Base-by-base conservation (phyloP, 2,888 invertebrate genomes). In the Orchestes rusci region DNA sequence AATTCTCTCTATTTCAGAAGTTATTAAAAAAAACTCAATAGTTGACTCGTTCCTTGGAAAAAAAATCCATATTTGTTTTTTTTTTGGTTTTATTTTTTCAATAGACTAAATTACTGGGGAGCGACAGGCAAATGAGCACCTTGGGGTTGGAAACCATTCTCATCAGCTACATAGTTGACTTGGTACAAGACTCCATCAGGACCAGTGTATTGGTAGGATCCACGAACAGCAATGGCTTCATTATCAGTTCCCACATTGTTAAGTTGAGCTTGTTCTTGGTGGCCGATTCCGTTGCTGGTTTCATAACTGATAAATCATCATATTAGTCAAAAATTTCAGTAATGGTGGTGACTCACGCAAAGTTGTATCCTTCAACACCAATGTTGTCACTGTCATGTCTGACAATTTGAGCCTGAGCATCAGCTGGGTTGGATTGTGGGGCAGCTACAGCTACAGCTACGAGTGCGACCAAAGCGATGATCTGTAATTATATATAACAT, bases 271-370 rank as follows among this genome's bases (percentile, higher is more conserved):
- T 76, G 71, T 60, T 81, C 82, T 48, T 74, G 69, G 10, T 78
- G 72, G 8, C 76, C 73, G 3, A 74, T 73, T 16, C 80, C 80
- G 55, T 80, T 79, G 56, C 80, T 81, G 3, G 80, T 75, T 55
- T 79, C 78, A 52, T 72, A 80, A 30, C 80, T 74, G 30, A 17
- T 32, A 44, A n/a, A n/a, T n/a, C n/a, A n/a, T n/a, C n/a, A n/a
- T n/a, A n/a, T n/a, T n/a, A n/a, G n/a, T n/a, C n/a, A n/a, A n/a
- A n/a, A n/a, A n/a, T n/a, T n/a, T n/a, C n/a, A n/a, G n/a, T n/a
- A n/a, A n/a, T n/a, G n/a, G 17, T 13, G 23, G 13, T n/a, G 10
- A 19, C 58, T 56, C 52, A 59, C 58, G 50, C 56, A 42, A 47
- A 61, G 39, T 56, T 58, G 45, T 61, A 62, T 34, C 58, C 59